Conservation (phyloP, 2,888 invertebrate species). For the Iphiclides podalirius region DNA sequence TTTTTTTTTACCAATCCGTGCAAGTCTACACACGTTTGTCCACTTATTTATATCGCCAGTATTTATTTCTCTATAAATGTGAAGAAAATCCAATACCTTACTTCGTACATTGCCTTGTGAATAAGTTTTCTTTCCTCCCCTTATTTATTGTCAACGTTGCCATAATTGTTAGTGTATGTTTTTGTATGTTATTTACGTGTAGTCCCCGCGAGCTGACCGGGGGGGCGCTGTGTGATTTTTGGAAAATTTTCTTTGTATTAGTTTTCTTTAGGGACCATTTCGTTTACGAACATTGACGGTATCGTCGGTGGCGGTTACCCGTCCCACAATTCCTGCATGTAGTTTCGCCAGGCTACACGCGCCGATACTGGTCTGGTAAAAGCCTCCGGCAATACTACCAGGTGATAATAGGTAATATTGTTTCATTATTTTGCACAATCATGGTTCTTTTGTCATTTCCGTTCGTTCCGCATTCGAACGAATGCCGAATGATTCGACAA, state of each 20-base stretch:
- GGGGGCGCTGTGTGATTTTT: slow-evolving; percentile 60
- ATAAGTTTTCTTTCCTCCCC: slow-evolving; percentile 51
- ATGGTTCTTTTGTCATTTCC: slow-evolving; percentile 53
- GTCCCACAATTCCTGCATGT: slow-evolving; percentile 35
- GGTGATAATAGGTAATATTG: slow-evolving; percentile 70
- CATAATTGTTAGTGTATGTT: slow-evolving; percentile 70
- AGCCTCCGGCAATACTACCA: slow-evolving; percentile 47
- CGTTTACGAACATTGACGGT: slow-evolving; percentile 59
- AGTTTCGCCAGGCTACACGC: slow-evolving; percentile 63
- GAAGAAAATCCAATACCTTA: slow-evolving; percentile 40
- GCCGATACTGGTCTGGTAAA: slow-evolving; percentile 36
- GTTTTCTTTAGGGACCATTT: slow-evolving; percentile 77
- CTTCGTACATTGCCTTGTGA: slow-evolving; percentile 58
- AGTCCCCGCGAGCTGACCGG: slow-evolving; percentile 55
- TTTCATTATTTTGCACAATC: slow-evolving; percentile 71
- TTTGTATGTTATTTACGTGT: slow-evolving; percentile 74
- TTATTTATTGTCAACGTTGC: slow-evolving; percentile 80
- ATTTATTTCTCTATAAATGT: slow-evolving; percentile 35
- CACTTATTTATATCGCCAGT: slow-evolving; percentile 66
- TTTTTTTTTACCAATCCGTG: slow-evolving; percentile 67
- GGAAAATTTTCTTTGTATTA: slow-evolving; percentile 61
- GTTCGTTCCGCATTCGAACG: slow-evolving; percentile 53
- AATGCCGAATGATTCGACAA: slow-evolving; percentile 41
- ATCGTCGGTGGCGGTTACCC: slow-evolving; percentile 44
- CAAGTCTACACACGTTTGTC: slow-evolving; percentile 55